Percentiles rank a stretch among this genome's conserved stretches.
Conservation (phyloP, 1,140 invertebrate species). For the Heliconius himera region DNA sequence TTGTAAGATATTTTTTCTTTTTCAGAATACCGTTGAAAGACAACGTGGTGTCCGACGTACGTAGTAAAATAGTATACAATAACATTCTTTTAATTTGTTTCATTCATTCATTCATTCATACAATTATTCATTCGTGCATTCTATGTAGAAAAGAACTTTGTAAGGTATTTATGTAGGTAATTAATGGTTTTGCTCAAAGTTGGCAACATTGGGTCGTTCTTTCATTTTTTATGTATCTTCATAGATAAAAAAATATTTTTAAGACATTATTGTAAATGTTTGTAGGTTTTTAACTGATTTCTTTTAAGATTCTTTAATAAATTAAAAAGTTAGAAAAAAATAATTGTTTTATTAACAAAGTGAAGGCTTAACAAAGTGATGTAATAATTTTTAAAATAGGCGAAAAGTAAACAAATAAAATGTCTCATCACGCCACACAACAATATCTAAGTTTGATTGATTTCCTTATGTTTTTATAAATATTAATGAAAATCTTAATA, state of each 20-base stretch:
- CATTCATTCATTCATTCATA: conserved; percentile 33
- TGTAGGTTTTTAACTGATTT: conserved; percentile 6
- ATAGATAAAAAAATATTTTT: background rate
- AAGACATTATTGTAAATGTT: background rate
- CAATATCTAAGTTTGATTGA: too few species aligned
- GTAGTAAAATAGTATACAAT: conserved; percentile 48
- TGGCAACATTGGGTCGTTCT: background rate
- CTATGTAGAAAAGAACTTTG: background rate
- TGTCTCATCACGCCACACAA: too few species aligned
- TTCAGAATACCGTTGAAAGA: background rate
- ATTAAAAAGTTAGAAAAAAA: background rate
- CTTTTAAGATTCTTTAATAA: background rate
- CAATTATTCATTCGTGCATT: background rate
- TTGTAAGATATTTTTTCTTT: background rate
- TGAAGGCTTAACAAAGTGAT: too few species aligned
- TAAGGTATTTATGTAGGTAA: conserved; percentile 1
- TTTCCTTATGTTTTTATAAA: background rate
- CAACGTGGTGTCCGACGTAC: conserved; percentile 29
- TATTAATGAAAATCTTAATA: background rate
- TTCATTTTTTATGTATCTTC: background rate
- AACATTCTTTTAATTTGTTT: conserved; percentile 37
- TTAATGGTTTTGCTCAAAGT: conserved; percentile 24
- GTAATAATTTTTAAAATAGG: too few species aligned
- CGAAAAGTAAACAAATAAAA: too few species aligned
- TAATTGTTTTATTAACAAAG: too few species aligned